Conservation (phyloP, 2,888 invertebrate genomes). For the Meiosimyza decipiens region DNA sequence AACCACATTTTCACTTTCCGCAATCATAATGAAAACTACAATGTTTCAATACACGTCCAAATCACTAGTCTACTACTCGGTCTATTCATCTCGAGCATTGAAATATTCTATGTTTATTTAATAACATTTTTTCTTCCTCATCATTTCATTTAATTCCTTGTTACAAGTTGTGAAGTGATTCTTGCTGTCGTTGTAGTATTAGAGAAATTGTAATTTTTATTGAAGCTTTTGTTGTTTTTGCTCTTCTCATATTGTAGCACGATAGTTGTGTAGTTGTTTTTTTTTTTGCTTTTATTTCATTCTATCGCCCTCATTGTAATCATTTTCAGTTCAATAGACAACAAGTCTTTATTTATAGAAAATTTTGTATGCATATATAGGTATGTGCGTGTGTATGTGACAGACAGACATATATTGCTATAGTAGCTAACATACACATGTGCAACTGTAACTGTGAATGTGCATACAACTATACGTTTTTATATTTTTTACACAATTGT, state of each 20-base stretch:
- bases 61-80: too few relatives aligned
- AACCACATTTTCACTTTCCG: too few relatives aligned
- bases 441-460: too few relatives aligned
- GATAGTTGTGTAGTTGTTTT: background rate
- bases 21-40: too few relatives aligned
- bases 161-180: constrained; percentile 27
- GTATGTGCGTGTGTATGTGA: too few relatives aligned
- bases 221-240: background rate
- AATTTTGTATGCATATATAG: too few relatives aligned
- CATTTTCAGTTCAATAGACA: constrained; percentile 24
- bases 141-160: constrained; percentile 17
- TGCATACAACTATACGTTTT: too few relatives aligned
- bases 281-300: background rate
- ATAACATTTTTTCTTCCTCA: constrained; percentile 2
- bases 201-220: background rate
- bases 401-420: too few relatives aligned
- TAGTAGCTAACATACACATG: too few relatives aligned
- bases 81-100: background rate
- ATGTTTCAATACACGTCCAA: too few relatives aligned
- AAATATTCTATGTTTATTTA: constrained; percentile 16
- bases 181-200: constrained; percentile 4
- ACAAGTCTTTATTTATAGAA: background rate
- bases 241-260: background rate
- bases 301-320: background rate
- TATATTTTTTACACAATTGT: too few relatives aligned